Base-by-base conservation (phyloP, 1,140 invertebrate genomes). In the Platyura marginata region DNA sequence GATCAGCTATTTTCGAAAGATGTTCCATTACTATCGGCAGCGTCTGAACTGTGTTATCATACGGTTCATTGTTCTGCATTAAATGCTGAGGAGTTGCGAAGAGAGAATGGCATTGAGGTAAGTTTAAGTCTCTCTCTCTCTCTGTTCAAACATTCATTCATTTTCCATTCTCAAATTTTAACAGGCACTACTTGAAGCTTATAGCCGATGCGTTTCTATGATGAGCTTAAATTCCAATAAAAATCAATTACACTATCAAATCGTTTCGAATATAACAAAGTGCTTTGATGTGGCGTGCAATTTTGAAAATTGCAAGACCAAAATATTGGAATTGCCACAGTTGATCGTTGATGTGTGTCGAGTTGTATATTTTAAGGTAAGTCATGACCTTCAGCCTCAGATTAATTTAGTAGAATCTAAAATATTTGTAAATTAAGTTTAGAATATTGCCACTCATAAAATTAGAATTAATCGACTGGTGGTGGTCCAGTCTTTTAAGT, bases 31-130 rank as follows among this genome's bases (percentile, higher is more conserved):
- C 63, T 98, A 47, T 76, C 82, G 3, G 86, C 91, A 23, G 91
- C 93, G 6, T 84, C 85, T 46, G 93, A 98, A 64, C 70, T 98
- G 5, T 86, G 88, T 21, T 96, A 93, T 65, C 88, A 96, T 54
- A 98, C 95, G 0, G 85, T 99, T 2, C 80, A 86, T 49, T 97
- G 92, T 66, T 98, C 94, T 3, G 81, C 91, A 23, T 68, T 98
- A 6, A 99, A 99, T 68, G 95, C 93, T 1, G 93, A 98, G 66
- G 95, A 99, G 63, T 66, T 99, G 32, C 67, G 94, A 35, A 65
- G 95, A 42, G 93, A 98, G 68, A 79, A 80, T 45, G 94, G 94
- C 16, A 71, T 97, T 38, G 82, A 94, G 64, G 79, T 83, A 56
- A 48, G 45, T 48, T 43, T 46, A 16, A n/a, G 42, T 33, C 18